phyloP scores from a whole-genome alignment of 1,140 invertebrate species.

The Drosophila carrolli region DNA sequence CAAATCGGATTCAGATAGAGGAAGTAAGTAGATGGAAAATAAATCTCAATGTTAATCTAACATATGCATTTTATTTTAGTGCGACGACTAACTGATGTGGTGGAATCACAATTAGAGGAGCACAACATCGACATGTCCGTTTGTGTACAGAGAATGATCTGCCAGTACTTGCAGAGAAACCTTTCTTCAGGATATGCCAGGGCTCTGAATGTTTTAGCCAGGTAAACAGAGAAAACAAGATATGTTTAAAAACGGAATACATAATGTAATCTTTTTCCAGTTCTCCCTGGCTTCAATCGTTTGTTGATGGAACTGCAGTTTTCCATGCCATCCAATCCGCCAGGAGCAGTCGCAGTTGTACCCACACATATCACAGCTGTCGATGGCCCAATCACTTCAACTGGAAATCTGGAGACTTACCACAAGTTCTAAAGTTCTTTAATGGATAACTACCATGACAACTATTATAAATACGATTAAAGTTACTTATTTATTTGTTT shows the following conservation, averaged over 20 bases:
- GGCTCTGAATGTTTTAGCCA: conserved; percentile 55
- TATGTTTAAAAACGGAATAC: too few species aligned
- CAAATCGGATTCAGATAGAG: conserved; percentile 30
- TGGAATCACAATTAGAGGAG: conserved; percentile 67
- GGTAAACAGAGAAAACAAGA: conserved; percentile 19
- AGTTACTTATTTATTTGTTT: conserved; percentile 34
- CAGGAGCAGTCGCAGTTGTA: conserved; percentile 36
- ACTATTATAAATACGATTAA: background rate
- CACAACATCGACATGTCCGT: conserved; percentile 64
- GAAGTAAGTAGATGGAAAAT: conserved; percentile 43
- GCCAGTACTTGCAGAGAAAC: conserved; percentile 61
- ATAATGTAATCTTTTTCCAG: conserved; percentile 6
- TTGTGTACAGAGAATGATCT: conserved; percentile 66
- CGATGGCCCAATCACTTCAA: conserved; percentile 18
- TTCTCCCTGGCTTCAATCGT: conserved; percentile 43
- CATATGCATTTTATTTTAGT: conserved; percentile 14
- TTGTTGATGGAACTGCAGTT: conserved; percentile 58
- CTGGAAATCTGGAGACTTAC: conserved; percentile 18
- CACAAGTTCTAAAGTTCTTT: conserved; percentile 34
- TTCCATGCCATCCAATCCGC: conserved; percentile 55
- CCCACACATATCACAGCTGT: conserved; percentile 43
- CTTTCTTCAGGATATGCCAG: conserved; percentile 19
- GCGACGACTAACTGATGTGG: conserved; percentile 48
- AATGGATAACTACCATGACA: conserved; percentile 17
- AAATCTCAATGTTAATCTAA: background rate